A percentile compares a stretch with the other conserved stretches of the same genome.
phyloP scores from a whole-genome alignment of 2,797 vertebrate genomes.

The Anguilla megastoma region DNA sequence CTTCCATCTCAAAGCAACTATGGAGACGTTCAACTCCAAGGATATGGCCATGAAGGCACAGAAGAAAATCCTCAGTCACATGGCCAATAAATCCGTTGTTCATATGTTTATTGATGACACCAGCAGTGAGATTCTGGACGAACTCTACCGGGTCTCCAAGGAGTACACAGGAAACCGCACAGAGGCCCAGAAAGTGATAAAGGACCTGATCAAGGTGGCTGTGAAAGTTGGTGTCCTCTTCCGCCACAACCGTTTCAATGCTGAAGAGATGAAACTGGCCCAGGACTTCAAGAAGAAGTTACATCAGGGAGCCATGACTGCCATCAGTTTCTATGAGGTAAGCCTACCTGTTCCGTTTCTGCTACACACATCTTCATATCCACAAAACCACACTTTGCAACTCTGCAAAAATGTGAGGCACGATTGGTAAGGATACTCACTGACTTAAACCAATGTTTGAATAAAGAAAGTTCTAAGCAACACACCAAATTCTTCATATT shows the following conservation, averaged over 20 bases:
- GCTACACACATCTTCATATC: neutral
- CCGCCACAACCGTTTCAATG: constrained; percentile 78
- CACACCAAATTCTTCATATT: neutral
- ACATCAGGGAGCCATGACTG: constrained; percentile 84
- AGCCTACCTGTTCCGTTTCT: neutral
- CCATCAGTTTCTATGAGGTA: constrained; percentile 87
- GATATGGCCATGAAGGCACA: constrained; percentile 83
- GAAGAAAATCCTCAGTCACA: constrained; percentile 87
- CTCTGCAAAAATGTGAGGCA: neutral
- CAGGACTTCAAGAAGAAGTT: constrained; percentile 84
- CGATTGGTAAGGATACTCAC: neutral
- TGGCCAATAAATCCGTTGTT: constrained; percentile 82
- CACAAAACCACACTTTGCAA: neutral
- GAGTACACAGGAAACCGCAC: constrained; percentile 75
- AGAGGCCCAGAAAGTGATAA: constrained; percentile 86
- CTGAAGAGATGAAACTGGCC: constrained; percentile 76
- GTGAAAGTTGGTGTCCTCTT: constrained; percentile 86
- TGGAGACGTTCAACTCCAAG: constrained; percentile 88
- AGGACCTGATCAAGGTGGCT: constrained; percentile 86
- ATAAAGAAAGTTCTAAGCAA: neutral
- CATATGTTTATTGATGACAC: constrained; percentile 90
- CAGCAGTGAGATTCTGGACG: constrained; percentile 86
- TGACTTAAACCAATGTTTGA: neutral
- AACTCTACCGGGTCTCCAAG: constrained; percentile 88
- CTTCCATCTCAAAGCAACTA: constrained; percentile 57